Evolutionary conservation across 1,140 invertebrate species (phyloP), one percentile per base, ranked within the genome.

Genomic region (Semibalanus balanoides): DNA sequence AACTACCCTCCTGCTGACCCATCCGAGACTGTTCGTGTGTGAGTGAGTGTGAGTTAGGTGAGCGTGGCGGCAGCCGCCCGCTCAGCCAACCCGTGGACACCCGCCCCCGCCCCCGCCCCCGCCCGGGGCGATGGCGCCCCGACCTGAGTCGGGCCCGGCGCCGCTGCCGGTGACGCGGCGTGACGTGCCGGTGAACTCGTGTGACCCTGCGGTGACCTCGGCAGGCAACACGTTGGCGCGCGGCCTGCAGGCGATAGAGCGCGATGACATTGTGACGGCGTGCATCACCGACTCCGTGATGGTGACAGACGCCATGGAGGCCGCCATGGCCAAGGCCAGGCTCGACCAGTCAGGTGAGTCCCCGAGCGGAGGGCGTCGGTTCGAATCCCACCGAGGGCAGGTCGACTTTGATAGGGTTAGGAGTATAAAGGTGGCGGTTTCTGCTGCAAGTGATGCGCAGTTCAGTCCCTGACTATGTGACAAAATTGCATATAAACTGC

Each of bases 221-320:
- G 70, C 83, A 89, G 93, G 94, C 75, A 94, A 94, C 82, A 90
- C 89, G 14, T 84, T 98, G 77, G 95, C 97, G 83, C 90, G 92
- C 80, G 94, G 93, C 0, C 85, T 98, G 25, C 90, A 91, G 81
- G 90, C 90, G 80, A 97, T 98, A 76, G 91, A 91, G 74, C 88
- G 95, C 75, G 93, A 96, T 80, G 95, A 98, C 82, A 96, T 98
- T 72, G 93, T 97, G 78, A 89, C 90, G 76, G 92, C 93, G 78
- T 96, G 95, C 83, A 92, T 94, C 81, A 93, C 92, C 80, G 93
- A 94, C 81, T 88, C 94, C 27, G 90, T 92, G 81, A 83, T 89
- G 35, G 90, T 93, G 0, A 92, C 91, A 0, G 92, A 94, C 81
- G 91, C 92, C 80, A 87, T 91, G 74, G 93, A 94, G 81, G 89